A percentile compares a stretch with the other conserved stretches of the same genome.
Conservation (phyloP, 2,113 vertebrate species). For the cattle (Bos taurus) region ARS-UCD2.0 NC_037349.1:42279501-42280000, state of each 20-base stretch:
- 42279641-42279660: background rate
- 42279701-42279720: background rate
- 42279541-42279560: background rate
- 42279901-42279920: background rate
- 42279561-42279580: background rate
- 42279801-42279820: background rate
- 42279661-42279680: background rate
- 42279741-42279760: background rate
- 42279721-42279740: background rate
- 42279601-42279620: background rate
- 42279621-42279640: background rate
- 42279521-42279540: background rate
- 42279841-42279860: background rate
- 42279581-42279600: background rate
- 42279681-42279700: background rate
- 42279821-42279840: background rate
- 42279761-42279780: background rate
- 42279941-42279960: too few relatives aligned
- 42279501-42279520: background rate
- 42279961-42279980: too few relatives aligned
- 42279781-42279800: background rate
- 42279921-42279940: too few relatives aligned
- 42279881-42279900: background rate
- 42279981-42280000: too few relatives aligned
- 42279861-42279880: background rate